A percentile compares a stretch with the other conserved stretches of the same genome.
These are phyloP conservation scores for Hypercompe scribonia DNA, from an alignment of 2,888 invertebrate genomes.

Conservation along the genomic window DNA sequence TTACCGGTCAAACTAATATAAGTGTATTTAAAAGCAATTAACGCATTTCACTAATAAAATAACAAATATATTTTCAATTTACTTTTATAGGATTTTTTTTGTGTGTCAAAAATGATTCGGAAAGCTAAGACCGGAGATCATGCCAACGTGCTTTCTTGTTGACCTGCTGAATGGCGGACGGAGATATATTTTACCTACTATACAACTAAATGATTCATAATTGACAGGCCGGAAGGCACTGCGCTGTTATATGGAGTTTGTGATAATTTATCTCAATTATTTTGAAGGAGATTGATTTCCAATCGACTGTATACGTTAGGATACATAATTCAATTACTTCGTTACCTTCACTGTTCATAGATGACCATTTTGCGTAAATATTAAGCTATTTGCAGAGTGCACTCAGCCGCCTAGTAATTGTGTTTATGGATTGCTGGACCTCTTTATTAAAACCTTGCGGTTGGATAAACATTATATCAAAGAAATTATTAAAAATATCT, in stretches of 20 bases:
- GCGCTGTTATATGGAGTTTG: not conserved
- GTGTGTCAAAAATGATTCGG: not conserved
- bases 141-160: not conserved
- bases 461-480: conserved; percentile 23
- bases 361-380: conserved; percentile 29
- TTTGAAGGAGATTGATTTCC: not conserved
- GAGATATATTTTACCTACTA: not conserved
- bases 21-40: too few species aligned
- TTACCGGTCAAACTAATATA: too few species aligned
- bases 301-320: not conserved
- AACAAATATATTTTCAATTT: too few species aligned
- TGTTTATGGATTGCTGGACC: conserved; percentile 23
- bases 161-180: too few species aligned
- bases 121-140: not conserved
- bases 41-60: too few species aligned
- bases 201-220: not conserved
- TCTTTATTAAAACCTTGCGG: conserved; percentile 1
- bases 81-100: too few species aligned
- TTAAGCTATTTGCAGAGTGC: conserved; percentile 39
- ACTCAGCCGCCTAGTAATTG: conserved; percentile 33
- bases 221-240: not conserved
- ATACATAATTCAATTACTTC: not conserved
- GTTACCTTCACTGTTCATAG: not conserved
- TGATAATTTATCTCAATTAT: not conserved
- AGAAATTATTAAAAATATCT: conserved; percentile 11